Percentiles rank a stretch among this genome's conserved stretches.
Evolutionary conservation across 35 echinoderm and acorn worm species (phyloP).

Genomic region (Lytechinus pictus): DNA sequence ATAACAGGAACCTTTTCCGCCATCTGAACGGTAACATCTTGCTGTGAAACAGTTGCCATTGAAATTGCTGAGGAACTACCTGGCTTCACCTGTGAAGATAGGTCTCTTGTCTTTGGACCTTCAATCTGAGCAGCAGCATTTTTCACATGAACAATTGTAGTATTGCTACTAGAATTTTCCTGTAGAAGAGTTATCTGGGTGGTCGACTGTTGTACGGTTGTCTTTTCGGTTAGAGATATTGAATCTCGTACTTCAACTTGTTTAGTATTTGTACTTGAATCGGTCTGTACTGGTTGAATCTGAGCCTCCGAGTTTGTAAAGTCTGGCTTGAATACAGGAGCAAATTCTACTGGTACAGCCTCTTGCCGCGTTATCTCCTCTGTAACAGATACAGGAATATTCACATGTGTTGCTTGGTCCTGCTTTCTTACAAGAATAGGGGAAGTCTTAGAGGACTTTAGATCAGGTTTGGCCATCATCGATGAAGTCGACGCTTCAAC

Average conservation of each 20-base stretch:
- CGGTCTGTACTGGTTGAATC: neutral
- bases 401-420: neutral
- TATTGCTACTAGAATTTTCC: neutral
- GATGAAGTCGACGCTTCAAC: neutral
- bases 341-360: neutral
- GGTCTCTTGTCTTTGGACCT: neutral
- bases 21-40: neutral
- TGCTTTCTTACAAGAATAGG: neutral
- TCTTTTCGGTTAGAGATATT: neutral
- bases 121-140: neutral
- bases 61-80: neutral
- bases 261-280: conserved; percentile 10
- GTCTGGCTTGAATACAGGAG: neutral
- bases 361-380: neutral
- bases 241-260: neutral
- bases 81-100: neutral
- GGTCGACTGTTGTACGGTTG: neutral
- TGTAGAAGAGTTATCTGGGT: neutral
- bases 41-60: neutral
- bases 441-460: neutral
- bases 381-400: neutral
- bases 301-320: neutral
- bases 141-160: neutral
- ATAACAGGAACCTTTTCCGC: neutral
- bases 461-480: neutral